Evolutionary conservation across 2,888 invertebrate genomes (phyloP), one percentile per base, ranked within the genome.

Genomic region (Noctua janthe): DNA sequence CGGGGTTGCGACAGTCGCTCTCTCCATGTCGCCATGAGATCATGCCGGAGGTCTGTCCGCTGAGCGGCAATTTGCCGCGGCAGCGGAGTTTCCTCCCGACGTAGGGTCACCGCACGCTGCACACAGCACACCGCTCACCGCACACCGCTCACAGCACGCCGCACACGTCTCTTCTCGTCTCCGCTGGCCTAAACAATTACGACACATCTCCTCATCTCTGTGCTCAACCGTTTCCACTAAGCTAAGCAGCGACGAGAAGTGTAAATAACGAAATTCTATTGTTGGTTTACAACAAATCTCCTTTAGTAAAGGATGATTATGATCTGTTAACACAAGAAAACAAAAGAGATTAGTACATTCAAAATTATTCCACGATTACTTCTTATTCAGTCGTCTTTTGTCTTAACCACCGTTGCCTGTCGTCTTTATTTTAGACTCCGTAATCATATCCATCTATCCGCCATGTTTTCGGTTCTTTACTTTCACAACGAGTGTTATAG

Each of bases 401-500:
- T 81, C 43, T 85, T 81, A 78, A 78, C 49, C 49, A 56, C 76
- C 77, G 17, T 39, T 35, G 39, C 43, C 39, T 62, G 67, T n/a
- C 66, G 35, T 76, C 56, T 78, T 83, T 83, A 59, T 80, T 80
- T 76, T 69, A 73, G 64, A 76, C 75, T 67, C 67, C 72, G 80
- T 88, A 74, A 81, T 85, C 82, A 85, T 86, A 88, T 83, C 74
- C 76, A 51, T 81, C 80, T 70, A 78, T 75, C 71, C 78, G 80
- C 73, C 74, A 80, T 85, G 77, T 88, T 89, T 83, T 82, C 56
- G 59, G 83, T 86, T 81, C 66, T 85, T 83, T 81, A 84, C 83
- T 75, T 43, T 78, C 43, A 78, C 69, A 74, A 79, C 71, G 80
- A 81, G 78, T 77, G 69, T 86, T 83, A 90, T 67, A 69, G 67